Percentiles rank a stretch among this genome's conserved stretches.
Conservation (phyloP, 2,888 invertebrate genomes). For the Dicyrtomina minuta region DNA sequence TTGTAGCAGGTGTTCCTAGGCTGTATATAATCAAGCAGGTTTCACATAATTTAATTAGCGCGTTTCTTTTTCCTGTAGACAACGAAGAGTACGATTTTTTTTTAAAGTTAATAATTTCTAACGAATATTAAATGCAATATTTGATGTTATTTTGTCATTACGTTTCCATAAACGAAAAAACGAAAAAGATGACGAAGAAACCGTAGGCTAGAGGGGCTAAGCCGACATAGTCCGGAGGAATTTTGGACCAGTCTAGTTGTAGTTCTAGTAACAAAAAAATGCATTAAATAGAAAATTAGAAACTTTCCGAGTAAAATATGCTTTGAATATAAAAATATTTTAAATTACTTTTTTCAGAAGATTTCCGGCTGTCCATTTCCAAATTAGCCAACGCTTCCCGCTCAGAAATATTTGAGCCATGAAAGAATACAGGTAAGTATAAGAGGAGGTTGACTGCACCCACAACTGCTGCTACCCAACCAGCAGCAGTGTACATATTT, state of each 20-base stretch:
- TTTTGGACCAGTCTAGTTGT: slow-evolving; percentile 67
- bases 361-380: not conserved
- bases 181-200: slow-evolving; percentile 81
- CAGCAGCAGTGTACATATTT: slow-evolving; percentile 81
- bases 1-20: slow-evolving; percentile 77
- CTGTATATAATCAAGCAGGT: slow-evolving; percentile 56
- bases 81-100: no score
- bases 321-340: not conserved
- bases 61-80: not conserved
- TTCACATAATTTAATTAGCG: no score
- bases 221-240: slow-evolving; percentile 73
- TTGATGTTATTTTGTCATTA: slow-evolving; percentile 53
- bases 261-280: slow-evolving; percentile 63
- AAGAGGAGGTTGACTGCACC: slow-evolving; percentile 71
- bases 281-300: slow-evolving; percentile 22
- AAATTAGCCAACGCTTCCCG: slow-evolving; percentile 68
- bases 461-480: slow-evolving; percentile 79
- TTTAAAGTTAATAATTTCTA: not conserved
- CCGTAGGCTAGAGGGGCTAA: slow-evolving; percentile 76
- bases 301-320: not conserved
- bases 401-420: slow-evolving; percentile 74
- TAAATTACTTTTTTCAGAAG: not conserved
- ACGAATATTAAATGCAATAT: not conserved
- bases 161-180: slow-evolving; percentile 85
- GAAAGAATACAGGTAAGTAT: slow-evolving; percentile 73